These are phyloP conservation scores for Tarsius wallacei DNA, from an alignment of 2,797 vertebrate genomes.

Conservation along the genomic window DNA sequence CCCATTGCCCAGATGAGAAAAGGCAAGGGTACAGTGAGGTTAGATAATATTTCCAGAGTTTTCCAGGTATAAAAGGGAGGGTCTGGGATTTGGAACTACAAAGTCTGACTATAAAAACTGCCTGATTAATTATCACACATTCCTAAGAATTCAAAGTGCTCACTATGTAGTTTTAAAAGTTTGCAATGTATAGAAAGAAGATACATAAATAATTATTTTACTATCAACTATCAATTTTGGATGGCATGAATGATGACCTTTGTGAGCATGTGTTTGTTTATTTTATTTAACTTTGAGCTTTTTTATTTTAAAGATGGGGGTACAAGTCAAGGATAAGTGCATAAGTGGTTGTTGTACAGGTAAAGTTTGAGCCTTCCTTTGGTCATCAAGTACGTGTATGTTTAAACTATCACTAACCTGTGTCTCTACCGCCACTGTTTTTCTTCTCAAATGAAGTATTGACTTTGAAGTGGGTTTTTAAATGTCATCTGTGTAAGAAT, in stretches of 20 bases:
- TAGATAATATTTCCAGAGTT: background rate
- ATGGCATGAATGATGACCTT: background rate
- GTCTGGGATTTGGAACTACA: background rate
- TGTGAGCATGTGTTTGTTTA: background rate
- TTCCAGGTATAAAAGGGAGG: background rate
- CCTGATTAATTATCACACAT: background rate
- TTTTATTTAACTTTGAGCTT: no score
- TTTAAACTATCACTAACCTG: constrained; percentile 6
- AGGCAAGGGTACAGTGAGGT: background rate
- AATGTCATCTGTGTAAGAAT: constrained; percentile 68
- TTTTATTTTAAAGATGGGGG: no score
- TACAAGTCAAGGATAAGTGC: no score
- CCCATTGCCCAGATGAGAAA: background rate
- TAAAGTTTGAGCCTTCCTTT: no score
- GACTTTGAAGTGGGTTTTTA: constrained; percentile 35
- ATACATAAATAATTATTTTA: background rate
- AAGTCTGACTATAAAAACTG: background rate
- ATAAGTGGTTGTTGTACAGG: no score
- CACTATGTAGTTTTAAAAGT: background rate
- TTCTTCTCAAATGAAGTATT: constrained; percentile 68
- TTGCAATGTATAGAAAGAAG: background rate
- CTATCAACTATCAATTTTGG: background rate
- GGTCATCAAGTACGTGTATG: background rate
- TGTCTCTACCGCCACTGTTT: background rate
- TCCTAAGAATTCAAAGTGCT: background rate